A percentile compares a stretch with the other conserved stretches of the same genome.
Conservation (phyloP, 1,140 invertebrate species). For the Propsilocerus akamusi region DNA sequence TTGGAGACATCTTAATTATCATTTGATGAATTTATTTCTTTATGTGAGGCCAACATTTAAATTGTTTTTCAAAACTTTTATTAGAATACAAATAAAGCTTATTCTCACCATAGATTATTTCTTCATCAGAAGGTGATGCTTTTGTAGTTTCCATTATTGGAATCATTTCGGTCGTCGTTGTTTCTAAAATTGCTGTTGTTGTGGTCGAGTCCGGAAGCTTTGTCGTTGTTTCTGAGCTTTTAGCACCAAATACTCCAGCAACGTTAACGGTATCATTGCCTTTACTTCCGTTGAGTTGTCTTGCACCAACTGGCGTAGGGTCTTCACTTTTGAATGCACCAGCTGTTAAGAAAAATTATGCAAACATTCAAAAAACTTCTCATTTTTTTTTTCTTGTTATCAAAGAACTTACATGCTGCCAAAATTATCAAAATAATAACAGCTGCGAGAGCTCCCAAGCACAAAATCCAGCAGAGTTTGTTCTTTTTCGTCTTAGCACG, state of each 20-base stretch:
- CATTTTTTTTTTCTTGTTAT: constrained; percentile 6
- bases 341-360: constrained; percentile 21
- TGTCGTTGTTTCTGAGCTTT: constrained; percentile 6
- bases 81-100: neutral
- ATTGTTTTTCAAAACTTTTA: too few species aligned
- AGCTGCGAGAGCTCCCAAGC: constrained; percentile 35
- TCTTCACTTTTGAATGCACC: constrained; percentile 33
- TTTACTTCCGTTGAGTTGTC: constrained; percentile 14
- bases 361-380: neutral
- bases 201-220: constrained; percentile 23
- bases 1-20: too few species aligned
- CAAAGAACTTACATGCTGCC: constrained; percentile 48
- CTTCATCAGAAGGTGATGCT: neutral
- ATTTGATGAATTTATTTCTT: too few species aligned
- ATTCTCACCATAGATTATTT: constrained; percentile 10
- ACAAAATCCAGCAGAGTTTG: constrained; percentile 42
- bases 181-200: constrained; percentile 24
- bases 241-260: constrained; percentile 9
- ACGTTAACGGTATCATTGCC: constrained; percentile 11
- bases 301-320: constrained; percentile 16
- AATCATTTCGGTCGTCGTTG: constrained; percentile 31
- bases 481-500: constrained; percentile 43
- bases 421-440: constrained; percentile 49
- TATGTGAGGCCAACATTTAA: too few species aligned
- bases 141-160: constrained; percentile 16